These are phyloP conservation scores for Coptodon bakossiorum DNA, from an alignment of 2,113 vertebrate species.

Conservation along the genomic window DNA sequence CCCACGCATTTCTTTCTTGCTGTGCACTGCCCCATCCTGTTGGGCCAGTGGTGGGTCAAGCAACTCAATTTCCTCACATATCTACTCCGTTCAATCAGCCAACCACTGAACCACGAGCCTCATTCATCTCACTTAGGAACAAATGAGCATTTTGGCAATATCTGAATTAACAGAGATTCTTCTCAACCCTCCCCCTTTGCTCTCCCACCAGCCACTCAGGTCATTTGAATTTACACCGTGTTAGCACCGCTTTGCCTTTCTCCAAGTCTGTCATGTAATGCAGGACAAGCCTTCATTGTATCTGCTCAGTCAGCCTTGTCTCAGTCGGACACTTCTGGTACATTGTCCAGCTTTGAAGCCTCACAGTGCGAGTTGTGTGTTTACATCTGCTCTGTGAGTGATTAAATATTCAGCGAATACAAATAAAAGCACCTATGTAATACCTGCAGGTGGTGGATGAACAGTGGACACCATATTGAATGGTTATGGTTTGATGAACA, in stretches of 20 bases:
- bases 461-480: slow-evolving; percentile 21
- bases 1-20: not conserved
- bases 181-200: not conserved
- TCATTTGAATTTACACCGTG: slow-evolving; percentile 26
- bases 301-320: not conserved
- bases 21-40: not conserved
- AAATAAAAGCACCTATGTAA: slow-evolving; percentile 8
- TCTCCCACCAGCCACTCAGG: not conserved
- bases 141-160: slow-evolving; percentile 67
- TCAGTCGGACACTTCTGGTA: not conserved
- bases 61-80: slow-evolving; percentile 65
- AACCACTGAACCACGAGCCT: slow-evolving; percentile 54
- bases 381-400: slow-evolving; percentile 8
- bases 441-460: slow-evolving; percentile 18
- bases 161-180: slow-evolving; percentile 60
- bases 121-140: slow-evolving; percentile 71
- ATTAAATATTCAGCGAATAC: slow-evolving; percentile 45
- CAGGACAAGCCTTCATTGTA: slow-evolving; percentile 8
- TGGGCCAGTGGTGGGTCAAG: slow-evolving; percentile 41
- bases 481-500: slow-evolving; percentile 20
- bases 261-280: not conserved
- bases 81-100: slow-evolving; percentile 57
- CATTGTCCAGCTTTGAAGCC: not conserved
- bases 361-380: not conserved
- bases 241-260: not conserved